Percentiles rank a stretch among this genome's conserved stretches.
These are phyloP conservation scores for Anolis apletophallus DNA, from an alignment of 2,797 vertebrate genomes.

Conservation along the genomic window DNA sequence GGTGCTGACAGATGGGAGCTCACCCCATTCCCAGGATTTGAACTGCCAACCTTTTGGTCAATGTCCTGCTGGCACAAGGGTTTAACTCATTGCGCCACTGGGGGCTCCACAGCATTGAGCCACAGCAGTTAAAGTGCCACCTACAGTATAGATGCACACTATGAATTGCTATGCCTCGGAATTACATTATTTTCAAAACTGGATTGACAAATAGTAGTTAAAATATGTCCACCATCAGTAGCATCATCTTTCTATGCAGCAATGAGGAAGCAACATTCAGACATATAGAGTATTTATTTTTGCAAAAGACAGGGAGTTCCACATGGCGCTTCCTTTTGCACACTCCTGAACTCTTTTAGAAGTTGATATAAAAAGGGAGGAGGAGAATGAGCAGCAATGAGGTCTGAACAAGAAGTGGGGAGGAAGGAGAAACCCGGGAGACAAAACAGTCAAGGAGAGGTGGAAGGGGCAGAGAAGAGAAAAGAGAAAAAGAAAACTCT, in stretches of 20 bases:
- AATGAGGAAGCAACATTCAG: not conserved
- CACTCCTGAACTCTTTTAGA: too few relatives aligned
- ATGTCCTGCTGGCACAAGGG: too few relatives aligned
- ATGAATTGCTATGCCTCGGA: not conserved
- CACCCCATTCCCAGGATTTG: too few relatives aligned
- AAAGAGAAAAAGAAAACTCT: not conserved
- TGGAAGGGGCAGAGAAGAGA: not conserved
- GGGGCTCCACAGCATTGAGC: too few relatives aligned
- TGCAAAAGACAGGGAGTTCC: too few relatives aligned
- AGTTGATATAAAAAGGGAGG: too few relatives aligned
- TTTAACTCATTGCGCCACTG: too few relatives aligned
- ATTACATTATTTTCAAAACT: not conserved
- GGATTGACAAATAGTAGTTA: not conserved
- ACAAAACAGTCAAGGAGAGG: not conserved
- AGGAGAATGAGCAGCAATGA: not conserved
- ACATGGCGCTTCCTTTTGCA: too few relatives aligned
- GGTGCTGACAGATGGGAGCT: too few relatives aligned
- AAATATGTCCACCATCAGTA: not conserved
- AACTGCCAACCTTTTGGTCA: too few relatives aligned
- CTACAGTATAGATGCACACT: too few relatives aligned
- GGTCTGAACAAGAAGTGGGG: not conserved
- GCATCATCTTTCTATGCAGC: not conserved
- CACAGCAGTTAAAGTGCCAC: too few relatives aligned
- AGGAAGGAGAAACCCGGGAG: not conserved
- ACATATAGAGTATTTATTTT: not conserved